These are phyloP conservation scores for Neomorphus geoffroyi DNA, from an alignment of 2,797 vertebrate genomes.

Conservation along the genomic window DNA sequence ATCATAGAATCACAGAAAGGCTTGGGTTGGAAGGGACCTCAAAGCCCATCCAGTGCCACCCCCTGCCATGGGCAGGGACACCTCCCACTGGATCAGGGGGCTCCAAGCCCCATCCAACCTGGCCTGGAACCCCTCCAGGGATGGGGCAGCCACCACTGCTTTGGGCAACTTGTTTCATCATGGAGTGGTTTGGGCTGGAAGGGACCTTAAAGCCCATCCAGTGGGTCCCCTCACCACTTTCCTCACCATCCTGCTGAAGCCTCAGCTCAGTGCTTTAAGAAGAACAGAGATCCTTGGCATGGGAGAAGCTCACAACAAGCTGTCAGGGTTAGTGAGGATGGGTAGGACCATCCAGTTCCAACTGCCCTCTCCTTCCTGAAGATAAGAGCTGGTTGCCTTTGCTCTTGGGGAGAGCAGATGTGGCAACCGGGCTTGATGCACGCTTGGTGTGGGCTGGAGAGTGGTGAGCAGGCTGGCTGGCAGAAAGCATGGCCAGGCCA, in stretches of 20 bases:
- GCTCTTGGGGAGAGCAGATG: background rate
- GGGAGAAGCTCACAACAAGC: background rate
- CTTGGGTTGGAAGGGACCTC: too few species aligned
- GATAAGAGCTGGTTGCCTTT: fast-evolving
- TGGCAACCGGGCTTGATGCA: background rate
- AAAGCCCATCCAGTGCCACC: too few species aligned
- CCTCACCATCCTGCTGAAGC: background rate
- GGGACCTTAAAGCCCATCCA: too few species aligned
- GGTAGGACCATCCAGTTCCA: background rate
- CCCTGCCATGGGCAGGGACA: too few species aligned
- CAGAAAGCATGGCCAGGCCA: background rate
- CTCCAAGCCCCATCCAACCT: too few species aligned
- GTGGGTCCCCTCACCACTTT: background rate
- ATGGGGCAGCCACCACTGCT: too few species aligned
- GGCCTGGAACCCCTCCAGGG: too few species aligned
- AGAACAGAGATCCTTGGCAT: background rate
- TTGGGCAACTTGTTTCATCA: too few species aligned
- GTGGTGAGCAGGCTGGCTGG: background rate
- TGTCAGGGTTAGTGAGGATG: background rate
- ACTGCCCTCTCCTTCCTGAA: background rate
- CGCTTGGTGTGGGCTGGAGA: fast-evolving
- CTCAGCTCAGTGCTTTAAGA: background rate
- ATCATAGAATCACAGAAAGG: background rate
- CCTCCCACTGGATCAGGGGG: too few species aligned
- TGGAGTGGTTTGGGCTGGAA: too few species aligned